Evolutionary conservation across 1,140 invertebrate species (phyloP), one percentile per base, ranked within the genome.

Genomic region (Chrysomallon squamiferum): DNA sequence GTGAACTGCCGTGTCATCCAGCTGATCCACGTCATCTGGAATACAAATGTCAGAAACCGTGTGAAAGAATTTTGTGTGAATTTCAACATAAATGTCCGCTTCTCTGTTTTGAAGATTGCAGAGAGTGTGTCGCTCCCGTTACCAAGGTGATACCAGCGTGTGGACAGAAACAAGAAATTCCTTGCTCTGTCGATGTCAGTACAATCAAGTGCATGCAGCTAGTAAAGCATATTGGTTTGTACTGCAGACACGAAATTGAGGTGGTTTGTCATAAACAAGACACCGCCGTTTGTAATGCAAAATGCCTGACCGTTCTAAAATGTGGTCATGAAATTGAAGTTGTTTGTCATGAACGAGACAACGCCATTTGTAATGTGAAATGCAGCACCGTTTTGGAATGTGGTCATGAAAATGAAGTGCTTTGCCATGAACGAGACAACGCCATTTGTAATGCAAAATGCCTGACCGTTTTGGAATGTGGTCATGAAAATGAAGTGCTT

Each of bases 61-160:
- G 83, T 65, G 56, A 59, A 18, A 73, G 61, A 49, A 82, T 45
- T 0, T 22, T 33, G 2, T 62, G 59, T 69, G 59, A n/a, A 20
- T 15, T 30, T 4, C 52, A 95, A 78, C 93, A 92, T 93, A 0
- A 83, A 94, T 6, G 93, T 95, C 0, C 85, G 93, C 62, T 93
- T 90, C 77, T 79, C 79, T 64, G 63, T 79, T 5, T 82, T 89
- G 9, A 87, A 87, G n/a, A 88, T 87, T 38, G 89, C 93, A 76
- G 93, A 5, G 33, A 62, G 11, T 62, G 93, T 5, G 95, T 94
- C 84, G 79, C 94, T 7, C 87, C 86, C n/a, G 22, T 33, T 62
- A 54, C 45, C 38, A 59, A 22, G 13, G 22, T 52, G 25, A 60
- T 54, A 20, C 49, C 61, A 47, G 35, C 25, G 5, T 91, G 90